These are phyloP conservation scores for Rhinogobius similis DNA, from an alignment of 2,113 vertebrate species.

Conservation along the genomic window DNA sequence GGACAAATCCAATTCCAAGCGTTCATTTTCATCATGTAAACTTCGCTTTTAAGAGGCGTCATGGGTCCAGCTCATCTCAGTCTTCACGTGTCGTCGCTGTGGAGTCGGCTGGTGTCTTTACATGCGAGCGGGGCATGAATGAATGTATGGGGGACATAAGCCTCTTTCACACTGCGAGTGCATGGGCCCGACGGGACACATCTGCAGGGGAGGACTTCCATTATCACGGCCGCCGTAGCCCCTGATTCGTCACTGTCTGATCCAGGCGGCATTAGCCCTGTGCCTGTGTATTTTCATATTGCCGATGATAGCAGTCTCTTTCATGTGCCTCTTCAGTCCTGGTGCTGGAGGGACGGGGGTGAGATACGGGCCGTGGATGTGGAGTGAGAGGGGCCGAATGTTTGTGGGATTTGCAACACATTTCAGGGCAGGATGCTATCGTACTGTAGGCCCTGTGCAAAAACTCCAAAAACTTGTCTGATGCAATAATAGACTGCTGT, in stretches of 20 bases:
- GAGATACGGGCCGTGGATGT: slow-evolving; percentile 24
- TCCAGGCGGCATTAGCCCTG: slow-evolving; percentile 2
- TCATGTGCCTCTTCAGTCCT: slow-evolving; percentile 35
- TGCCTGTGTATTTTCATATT: slow-evolving; percentile 40
- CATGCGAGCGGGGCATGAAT: slow-evolving; percentile 28
- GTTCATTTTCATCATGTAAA: background rate
- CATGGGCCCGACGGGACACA: slow-evolving; percentile 58
- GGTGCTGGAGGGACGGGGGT: slow-evolving; percentile 35
- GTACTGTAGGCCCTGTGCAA: background rate
- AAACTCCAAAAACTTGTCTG: background rate
- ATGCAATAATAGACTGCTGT: background rate
- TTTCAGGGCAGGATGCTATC: background rate
- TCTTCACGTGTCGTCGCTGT: slow-evolving; percentile 4
- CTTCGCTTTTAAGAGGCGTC: background rate
- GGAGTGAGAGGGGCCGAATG: slow-evolving; percentile 1
- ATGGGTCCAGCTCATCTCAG: slow-evolving; percentile 5
- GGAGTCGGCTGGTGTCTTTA: slow-evolving; percentile 18
- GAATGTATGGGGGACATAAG: slow-evolving; percentile 11
- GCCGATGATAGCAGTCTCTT: slow-evolving; percentile 16
- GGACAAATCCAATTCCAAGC: background rate
- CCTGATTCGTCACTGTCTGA: slow-evolving; percentile 35
- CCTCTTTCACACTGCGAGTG: slow-evolving; percentile 49
- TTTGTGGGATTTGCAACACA: background rate
- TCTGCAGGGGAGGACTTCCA: slow-evolving; percentile 62
- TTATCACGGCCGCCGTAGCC: slow-evolving; percentile 47